Percentiles rank a stretch among this genome's conserved stretches.
phyloP scores from a whole-genome alignment of 1,140 invertebrate species.

The Pseudomyrmex dendroicus region DNA sequence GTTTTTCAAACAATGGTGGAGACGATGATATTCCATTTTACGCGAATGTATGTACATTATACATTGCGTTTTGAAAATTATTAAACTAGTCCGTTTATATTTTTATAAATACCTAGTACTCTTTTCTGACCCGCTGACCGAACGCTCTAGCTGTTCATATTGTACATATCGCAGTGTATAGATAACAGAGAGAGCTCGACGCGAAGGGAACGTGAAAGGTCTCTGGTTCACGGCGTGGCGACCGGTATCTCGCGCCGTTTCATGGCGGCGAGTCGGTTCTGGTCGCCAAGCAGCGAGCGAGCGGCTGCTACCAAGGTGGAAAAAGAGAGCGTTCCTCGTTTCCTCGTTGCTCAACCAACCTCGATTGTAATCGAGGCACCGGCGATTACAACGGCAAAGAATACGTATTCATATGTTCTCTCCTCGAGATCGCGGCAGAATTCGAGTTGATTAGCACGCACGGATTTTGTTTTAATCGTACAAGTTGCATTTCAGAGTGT shows the following conservation, averaged over 20 bases:
- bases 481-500: too few relatives aligned
- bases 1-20: neutral
- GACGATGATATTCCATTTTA: neutral
- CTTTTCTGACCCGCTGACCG: too few relatives aligned
- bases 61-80: too few relatives aligned
- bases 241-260: constrained; percentile 55
- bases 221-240: constrained; percentile 56
- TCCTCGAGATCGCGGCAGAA: too few relatives aligned
- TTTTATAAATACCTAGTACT: too few relatives aligned
- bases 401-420: neutral
- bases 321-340: constrained; percentile 33
- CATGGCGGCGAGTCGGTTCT: constrained; percentile 46
- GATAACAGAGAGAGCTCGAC: constrained; percentile 37
- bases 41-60: neutral
- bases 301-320: constrained; percentile 34
- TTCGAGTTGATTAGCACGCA: too few relatives aligned
- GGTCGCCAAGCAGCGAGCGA: constrained; percentile 43
- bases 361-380: constrained; percentile 37
- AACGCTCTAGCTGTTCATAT: neutral
- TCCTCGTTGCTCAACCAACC: constrained; percentile 45
- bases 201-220: constrained; percentile 59
- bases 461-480: too few relatives aligned
- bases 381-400: constrained; percentile 20
- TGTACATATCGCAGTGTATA: constrained; percentile 17
- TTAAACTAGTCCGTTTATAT: too few relatives aligned